Conservation (phyloP, 2,888 invertebrate species). For the Synanthedon myopaeformis region DNA sequence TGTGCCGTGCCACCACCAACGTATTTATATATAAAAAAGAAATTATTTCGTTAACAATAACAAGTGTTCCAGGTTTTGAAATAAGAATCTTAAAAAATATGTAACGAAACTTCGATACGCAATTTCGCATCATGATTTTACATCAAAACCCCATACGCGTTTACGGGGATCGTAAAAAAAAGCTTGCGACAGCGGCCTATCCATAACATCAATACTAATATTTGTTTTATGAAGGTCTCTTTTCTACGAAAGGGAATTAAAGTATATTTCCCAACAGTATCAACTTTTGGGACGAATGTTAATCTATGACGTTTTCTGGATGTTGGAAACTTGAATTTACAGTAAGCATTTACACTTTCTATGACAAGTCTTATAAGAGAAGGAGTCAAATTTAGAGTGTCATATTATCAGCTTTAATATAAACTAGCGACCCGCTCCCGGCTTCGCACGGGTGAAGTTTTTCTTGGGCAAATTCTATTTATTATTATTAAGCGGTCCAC, state of each 20-base stretch:
- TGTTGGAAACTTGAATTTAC: background rate
- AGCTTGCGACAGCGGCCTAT: slow-evolving; percentile 29
- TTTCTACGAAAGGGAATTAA: slow-evolving; percentile 2
- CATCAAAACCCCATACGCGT: slow-evolving; percentile 9
- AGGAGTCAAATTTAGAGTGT: background rate
- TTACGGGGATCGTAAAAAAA: slow-evolving; percentile 33
- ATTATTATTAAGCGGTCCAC: too few relatives aligned
- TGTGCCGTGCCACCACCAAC: too few relatives aligned
- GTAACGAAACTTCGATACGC: too few relatives aligned
- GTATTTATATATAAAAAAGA: too few relatives aligned
- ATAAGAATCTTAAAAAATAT: too few relatives aligned
- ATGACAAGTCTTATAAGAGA: background rate
- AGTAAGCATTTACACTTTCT: background rate
- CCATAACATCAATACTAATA: slow-evolving; percentile 36
- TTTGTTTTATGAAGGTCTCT: slow-evolving; percentile 39
- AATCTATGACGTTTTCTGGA: background rate
- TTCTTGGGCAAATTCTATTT: too few relatives aligned
- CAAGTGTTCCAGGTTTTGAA: too few relatives aligned
- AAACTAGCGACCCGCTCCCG: too few relatives aligned
- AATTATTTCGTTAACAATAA: too few relatives aligned
- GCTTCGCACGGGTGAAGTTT: too few relatives aligned
- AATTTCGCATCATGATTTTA: too few relatives aligned
- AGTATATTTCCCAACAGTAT: background rate
- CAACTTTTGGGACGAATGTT: background rate
- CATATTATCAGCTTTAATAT: background rate